Evolutionary conservation across 2,797 vertebrate species (phyloP).

Genomic region (Enteromius argenteus): DNA sequence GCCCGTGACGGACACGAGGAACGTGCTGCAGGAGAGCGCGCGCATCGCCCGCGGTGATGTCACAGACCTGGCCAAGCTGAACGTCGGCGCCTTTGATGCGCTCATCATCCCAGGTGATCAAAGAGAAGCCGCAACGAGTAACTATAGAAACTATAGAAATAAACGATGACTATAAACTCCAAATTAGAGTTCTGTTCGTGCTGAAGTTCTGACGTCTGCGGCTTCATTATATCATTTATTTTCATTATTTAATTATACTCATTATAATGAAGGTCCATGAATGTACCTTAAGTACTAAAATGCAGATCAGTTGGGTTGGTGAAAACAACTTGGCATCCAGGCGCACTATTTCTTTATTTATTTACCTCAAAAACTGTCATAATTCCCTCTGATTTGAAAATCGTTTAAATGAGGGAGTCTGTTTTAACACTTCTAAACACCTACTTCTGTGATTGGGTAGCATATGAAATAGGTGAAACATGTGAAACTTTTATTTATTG

Average conservation of each 20-base stretch:
- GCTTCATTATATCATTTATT: not conserved
- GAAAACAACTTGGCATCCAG: not conserved
- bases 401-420: no score
- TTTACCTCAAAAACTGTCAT: not conserved
- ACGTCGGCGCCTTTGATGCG: constrained; percentile 78
- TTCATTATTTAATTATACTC: no score
- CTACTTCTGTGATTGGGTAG: no score
- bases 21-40: constrained; percentile 86
- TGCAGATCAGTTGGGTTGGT: not conserved
- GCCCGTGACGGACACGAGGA: constrained; percentile 81
- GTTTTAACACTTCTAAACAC: no score
- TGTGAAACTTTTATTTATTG: no score
- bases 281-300: not conserved
- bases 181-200: no score
- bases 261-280: not conserved
- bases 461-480: no score
- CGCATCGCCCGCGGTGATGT: constrained; percentile 88
- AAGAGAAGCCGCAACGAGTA: not conserved
- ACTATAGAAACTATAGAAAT: not conserved
- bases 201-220: not conserved
- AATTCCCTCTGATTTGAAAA: not conserved
- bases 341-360: not conserved
- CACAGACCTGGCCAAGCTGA: constrained; percentile 78
- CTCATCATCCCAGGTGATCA: constrained; percentile 85
- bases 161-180: not conserved